Evolutionary conservation across 2,797 vertebrate species (phyloP), one percentile per base, ranked within the genome.

Genomic region (Sebastes trivittatus): DNA sequence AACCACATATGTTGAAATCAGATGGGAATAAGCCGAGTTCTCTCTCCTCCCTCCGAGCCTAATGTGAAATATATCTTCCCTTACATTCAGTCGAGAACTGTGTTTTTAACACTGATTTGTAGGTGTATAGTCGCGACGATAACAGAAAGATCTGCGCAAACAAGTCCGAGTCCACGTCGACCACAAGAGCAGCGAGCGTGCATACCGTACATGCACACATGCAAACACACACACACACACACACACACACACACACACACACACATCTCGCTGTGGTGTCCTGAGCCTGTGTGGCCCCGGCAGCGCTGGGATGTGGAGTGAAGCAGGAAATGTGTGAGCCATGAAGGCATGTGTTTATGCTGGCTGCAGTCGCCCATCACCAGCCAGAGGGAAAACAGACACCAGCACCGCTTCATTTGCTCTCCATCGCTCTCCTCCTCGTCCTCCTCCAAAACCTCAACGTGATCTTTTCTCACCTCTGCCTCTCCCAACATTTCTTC

Each of bases 261-360:
- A 69, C 36, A 36, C 81, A 75, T 11, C 76, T 87, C 34, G 64
- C 89, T 87, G 91, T 85, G 91, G 90, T 92, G 93, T 95, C 91
- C 87, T 93, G 94, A 84, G 91, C 87, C 92, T 95, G 95, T 96
- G 94, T 95, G 95, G 95, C 95, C 95, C 87, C 87, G 46, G 46
- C 46, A 82, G 87, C 38, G 32, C 88, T 88, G 93, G 92, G 94
- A 93, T 95, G 93, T 91, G 93, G 92, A 91, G 88, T 78, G 90
- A 88, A 82, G 93, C 95, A 96, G 96, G 96, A 96, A 96, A 96
- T 96, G 95, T 96, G 95, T 94, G 93, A 96, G 95, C 94, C 93
- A 95, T 96, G 96, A 96, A 96, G 95, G 95, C 95, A 96, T 96
- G 96, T 96, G 95, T 96, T 96, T 96, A 96, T 95, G 90, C 94